Base-by-base conservation (phyloP, 2,888 invertebrate genomes). In the Hirtodrosophila histrioides region DNA sequence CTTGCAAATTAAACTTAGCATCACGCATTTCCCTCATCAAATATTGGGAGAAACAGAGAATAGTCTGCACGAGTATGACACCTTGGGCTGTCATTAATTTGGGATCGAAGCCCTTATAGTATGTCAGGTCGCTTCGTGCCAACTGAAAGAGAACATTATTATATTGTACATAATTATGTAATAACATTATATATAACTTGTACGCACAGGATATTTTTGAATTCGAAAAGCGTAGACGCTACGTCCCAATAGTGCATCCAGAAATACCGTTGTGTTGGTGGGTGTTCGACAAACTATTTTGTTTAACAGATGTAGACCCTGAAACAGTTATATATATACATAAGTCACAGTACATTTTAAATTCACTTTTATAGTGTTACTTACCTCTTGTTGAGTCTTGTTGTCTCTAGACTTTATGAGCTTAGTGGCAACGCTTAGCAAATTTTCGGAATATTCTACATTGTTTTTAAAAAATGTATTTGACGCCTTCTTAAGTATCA, bases 221-320 rank as follows among this genome's bases (percentile, higher is more conserved):
- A 3, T 33, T n/a, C 39, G 46, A 27, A 68, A 9, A 27, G 44
- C 65, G 17, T 57, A 29, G 6, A 62, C n/a, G 27, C 60, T 54
- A 11, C 76, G 64, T 11, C 58, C 49, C 31, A 79, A 51, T 10
- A 77, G 35, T 0, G 72, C 76, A 23, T 65, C 61, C 10, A 54
- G 23, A 37, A 54, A 65, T 6, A 33, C 9, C 0, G 11, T n/a
- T 1, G 54, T 45, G n/a, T 48, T 11, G 10, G 17, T 54, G 5
- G 76, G 68, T 4, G 50, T 48, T 8, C 80, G 76, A 56, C 57
- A 63, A 11, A 77, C 63, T 3, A 79, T 37, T 39, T 55, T 56
- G 27, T 69, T 57, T 3, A 76, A 23, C 7, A 49, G 12, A 10
- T 57, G 27, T 8, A 55, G 17, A 5, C 46, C 54, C 68, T 79